Base-by-base conservation (phyloP, 37 sponge, comb jelly and placozoan species). In the Bolinopsis microptera region DNA sequence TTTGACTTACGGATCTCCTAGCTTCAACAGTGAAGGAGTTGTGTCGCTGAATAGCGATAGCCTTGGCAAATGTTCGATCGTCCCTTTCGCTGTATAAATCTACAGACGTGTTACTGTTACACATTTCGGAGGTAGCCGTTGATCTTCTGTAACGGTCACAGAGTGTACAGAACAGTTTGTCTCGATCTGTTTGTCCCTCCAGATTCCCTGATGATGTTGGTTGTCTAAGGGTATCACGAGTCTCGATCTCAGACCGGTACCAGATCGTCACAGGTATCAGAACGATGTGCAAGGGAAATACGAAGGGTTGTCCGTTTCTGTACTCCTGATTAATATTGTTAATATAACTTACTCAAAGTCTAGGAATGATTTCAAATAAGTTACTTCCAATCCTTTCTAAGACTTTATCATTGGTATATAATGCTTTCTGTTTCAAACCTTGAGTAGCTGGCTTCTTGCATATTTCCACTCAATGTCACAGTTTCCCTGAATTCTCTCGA, bases 271-370 rank as follows among this genome's bases (percentile, higher is more conserved):
- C 38, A 38, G 83, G 83, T 21, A 80, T 32, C 23, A 80, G 38
- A 38, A 80, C 31, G 33, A 80, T 35, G 83, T 80, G 31, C 28
- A 32, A 80, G 38, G 83, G 83, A 27, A 80, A 80, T 35, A 80
- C 21, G 83, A 80, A 80, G 35, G 83, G 83, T 38, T 80, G 83
- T 13, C 83, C 83, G 38, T 80, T 32, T 1, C 83, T 35, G 38
- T 80, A 80, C 16, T 80, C 83, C 83, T 80, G 83, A 80, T 3
- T n/a, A n/a, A n/a, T n/a, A n/a, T n/a, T n/a, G n/a, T n/a, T n/a
- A n/a, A n/a, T n/a, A n/a, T n/a, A n/a, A n/a, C n/a, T n/a, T n/a
- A n/a, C n/a, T n/a, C n/a, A n/a, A n/a, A n/a, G n/a, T n/a, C n/a
- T n/a, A n/a, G n/a, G n/a, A n/a, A n/a, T n/a, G n/a, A n/a, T n/a